Evolutionary conservation across 1,140 invertebrate genomes (phyloP).

Genomic region (Acromyrmex charruanus): DNA sequence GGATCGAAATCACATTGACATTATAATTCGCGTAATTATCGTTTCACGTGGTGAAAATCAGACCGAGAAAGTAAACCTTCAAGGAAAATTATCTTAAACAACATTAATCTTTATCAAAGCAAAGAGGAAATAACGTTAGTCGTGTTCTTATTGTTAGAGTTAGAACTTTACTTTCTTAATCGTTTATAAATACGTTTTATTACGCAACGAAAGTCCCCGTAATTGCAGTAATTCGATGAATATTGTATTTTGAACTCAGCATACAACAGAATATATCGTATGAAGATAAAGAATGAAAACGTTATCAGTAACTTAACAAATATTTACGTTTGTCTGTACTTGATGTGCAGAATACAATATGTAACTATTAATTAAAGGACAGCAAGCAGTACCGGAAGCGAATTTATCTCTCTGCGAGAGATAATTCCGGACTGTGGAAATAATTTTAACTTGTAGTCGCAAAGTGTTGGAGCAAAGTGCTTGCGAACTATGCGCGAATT

Average conservation of each 20-base stretch:
- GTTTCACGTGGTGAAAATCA: not conserved
- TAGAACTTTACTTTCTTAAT: not conserved
- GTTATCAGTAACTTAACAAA: not conserved
- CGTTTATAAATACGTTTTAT: not conserved
- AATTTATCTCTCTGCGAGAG: not conserved
- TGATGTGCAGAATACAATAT: not conserved
- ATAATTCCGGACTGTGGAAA: not conserved
- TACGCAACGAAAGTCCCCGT: not conserved
- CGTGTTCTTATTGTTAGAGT: not conserved
- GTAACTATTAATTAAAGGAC: not conserved
- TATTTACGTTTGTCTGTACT: not conserved
- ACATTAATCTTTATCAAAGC: not conserved
- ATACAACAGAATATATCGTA: not conserved
- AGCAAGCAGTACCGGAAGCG: too few species aligned
- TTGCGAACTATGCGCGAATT: conserved; percentile 46
- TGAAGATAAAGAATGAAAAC: not conserved
- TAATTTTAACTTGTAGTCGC: conserved; percentile 25
- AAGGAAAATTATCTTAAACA: not conserved
- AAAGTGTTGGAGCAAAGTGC: not conserved
- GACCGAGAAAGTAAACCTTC: not conserved
- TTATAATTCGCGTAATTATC: conserved; percentile 15
- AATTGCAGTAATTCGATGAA: not conserved
- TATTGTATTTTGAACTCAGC: not conserved
- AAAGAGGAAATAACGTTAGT: not conserved
- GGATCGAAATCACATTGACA: not conserved